Evolutionary conservation across 2,113 vertebrate species (phyloP).

Genomic region (Cyanoliseus patagonus): DNA sequence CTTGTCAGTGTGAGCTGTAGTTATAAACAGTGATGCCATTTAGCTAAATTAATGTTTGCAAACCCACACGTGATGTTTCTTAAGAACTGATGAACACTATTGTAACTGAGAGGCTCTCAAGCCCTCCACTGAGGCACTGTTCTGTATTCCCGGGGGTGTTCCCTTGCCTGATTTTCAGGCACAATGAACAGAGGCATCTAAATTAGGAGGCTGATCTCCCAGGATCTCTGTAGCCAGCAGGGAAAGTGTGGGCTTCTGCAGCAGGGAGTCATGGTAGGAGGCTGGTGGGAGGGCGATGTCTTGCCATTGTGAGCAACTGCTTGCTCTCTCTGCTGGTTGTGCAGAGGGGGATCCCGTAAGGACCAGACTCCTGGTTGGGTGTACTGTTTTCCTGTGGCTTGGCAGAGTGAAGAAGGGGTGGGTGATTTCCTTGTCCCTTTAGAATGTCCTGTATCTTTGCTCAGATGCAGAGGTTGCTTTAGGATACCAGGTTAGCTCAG

Average conservation of each 20-base stretch:
- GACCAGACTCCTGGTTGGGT: not conserved
- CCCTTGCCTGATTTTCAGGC: not conserved
- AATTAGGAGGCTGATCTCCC: not conserved
- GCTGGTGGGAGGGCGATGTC: not conserved
- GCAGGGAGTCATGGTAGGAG: not conserved
- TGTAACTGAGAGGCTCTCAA: not conserved
- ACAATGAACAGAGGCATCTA: not conserved
- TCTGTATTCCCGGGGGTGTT: not conserved
- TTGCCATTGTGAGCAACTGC: not conserved
- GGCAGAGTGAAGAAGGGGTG: not conserved
- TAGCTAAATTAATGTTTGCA: not conserved
- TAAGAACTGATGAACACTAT: not conserved
- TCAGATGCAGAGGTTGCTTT: not conserved
- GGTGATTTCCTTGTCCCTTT: not conserved
- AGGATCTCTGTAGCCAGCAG: not conserved
- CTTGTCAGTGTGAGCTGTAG: not conserved
- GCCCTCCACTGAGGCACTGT: not conserved
- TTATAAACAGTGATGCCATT: not conserved
- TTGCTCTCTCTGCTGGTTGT: not conserved
- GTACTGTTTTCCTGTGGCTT: not conserved
- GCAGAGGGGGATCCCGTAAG: not conserved
- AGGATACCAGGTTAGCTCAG: slow-evolving; percentile 27
- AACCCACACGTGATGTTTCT: not conserved
- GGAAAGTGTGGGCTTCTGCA: not conserved
- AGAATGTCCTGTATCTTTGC: not conserved